These are phyloP conservation scores for Microcebus ravelobensis DNA, from an alignment of 2,113 vertebrate genomes.

Conservation along the genomic window DNA sequence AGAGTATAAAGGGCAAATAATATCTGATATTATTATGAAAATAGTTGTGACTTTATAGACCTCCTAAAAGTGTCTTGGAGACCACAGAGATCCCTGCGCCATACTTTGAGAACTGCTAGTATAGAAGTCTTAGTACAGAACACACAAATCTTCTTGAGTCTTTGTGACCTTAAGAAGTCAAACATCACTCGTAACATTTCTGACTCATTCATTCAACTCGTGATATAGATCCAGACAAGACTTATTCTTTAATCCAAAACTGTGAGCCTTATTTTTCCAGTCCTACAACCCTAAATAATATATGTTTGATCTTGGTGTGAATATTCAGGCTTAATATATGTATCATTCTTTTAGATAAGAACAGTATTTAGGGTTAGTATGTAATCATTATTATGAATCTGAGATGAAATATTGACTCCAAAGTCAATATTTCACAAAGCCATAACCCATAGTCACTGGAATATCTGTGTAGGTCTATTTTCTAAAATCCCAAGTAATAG, in stretches of 20 bases:
- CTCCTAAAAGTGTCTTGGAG: not conserved
- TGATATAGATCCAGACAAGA: not conserved
- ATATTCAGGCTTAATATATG: not conserved
- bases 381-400: not conserved
- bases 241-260: not conserved
- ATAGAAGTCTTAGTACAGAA: not conserved
- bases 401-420: not conserved
- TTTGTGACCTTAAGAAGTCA: not conserved
- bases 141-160: not conserved
- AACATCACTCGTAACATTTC: not conserved
- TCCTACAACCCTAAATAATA: not conserved
- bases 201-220: conserved; percentile 4
- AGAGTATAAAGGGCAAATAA: not conserved
- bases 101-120: not conserved
- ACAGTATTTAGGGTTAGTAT: not conserved
- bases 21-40: not conserved
- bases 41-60: not conserved
- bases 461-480: not conserved
- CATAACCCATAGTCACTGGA: not conserved
- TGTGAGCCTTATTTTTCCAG: not conserved
- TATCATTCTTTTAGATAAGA: not conserved
- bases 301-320: not conserved
- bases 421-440: not conserved
- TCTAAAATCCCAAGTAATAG: not conserved
- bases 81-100: not conserved